Base-by-base conservation (phyloP, 2,113 vertebrate genomes). In the Istiophorus platypterus region DNA sequence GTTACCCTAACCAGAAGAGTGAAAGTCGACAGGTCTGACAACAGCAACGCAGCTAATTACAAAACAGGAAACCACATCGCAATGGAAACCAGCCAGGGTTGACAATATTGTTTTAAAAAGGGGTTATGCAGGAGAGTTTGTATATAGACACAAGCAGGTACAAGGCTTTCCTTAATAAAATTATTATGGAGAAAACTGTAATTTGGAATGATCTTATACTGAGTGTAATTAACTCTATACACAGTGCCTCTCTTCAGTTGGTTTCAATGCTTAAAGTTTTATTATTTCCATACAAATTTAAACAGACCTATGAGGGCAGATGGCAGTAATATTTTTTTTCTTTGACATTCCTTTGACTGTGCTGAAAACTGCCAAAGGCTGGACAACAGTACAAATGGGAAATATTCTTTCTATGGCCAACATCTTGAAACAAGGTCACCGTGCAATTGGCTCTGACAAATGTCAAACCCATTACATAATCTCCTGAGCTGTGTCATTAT, bases 381-480 rank as follows among this genome's bases (percentile, higher is more conserved):
- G 61, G 67, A 42, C n/a, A 31, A 58, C 27, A 63, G 47, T 42
- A 77, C 0, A 2, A 76, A 61, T n/a, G 56, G 61, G 42, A 83
- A 69, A 66, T 27, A 51, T 20, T 64, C 34, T 61, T 42, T 73
- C 74, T 72, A 47, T 0, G 27, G 58, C 74, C 73, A 84, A 54
- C 78, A 71, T 81, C 85, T 85, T 70, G 76, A 88, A 84, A 85
- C 59, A 86, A 81, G 83, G 80, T 88, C 81, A 47, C 42, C 11
- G 2, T 86, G 76, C 86, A 85, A 91, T 78, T 68, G 54, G 61
- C 84, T 76, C 34, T 24, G 83, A 91, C 86, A 92, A 89, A 90
- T 88, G 84, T 90, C 84, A 88, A 86, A 27, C 7, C 20, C 68
- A 66, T 91, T 88, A 78, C 80, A 89, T 66, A 89, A 89, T 83